Conservation (phyloP, 2,888 invertebrate genomes). For the Idaea straminata region DNA sequence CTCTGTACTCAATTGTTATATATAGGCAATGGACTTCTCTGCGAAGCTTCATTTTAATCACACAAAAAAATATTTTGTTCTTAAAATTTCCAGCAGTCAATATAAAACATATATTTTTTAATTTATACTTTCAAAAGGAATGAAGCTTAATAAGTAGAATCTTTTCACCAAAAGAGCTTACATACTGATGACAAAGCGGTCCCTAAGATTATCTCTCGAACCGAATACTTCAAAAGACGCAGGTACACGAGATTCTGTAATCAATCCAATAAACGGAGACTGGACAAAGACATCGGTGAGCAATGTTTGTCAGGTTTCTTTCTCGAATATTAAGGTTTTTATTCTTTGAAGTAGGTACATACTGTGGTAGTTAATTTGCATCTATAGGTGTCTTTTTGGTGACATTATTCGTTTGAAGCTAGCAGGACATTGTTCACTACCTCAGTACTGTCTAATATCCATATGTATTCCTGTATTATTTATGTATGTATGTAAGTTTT, state of each 20-base stretch:
- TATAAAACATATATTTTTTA: not conserved
- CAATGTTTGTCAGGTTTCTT: not conserved
- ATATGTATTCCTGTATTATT: too few relatives aligned
- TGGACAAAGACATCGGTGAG: not conserved
- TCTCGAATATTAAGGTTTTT: not conserved
- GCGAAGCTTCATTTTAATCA: too few relatives aligned
- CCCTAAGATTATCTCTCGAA: conserved; percentile 22
- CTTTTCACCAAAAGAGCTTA: conserved; percentile 1
- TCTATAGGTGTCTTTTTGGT: not conserved
- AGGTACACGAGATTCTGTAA: conserved; percentile 15
- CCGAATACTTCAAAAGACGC: conserved; percentile 21
- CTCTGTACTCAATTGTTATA: too few relatives aligned
- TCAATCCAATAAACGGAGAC: conserved; percentile 20
- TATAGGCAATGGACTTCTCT: too few relatives aligned
- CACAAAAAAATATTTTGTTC: not conserved
- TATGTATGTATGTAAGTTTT: too few relatives aligned
- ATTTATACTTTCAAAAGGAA: not conserved
- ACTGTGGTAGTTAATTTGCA: not conserved
- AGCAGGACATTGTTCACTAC: not conserved
- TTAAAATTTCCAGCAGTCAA: too few relatives aligned
- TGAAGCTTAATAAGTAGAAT: not conserved
- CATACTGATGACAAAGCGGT: conserved; percentile 23
- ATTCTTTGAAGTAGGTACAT: not conserved
- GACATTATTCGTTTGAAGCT: not conserved
- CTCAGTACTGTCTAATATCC: too few relatives aligned